Conservation (phyloP, 2,888 invertebrate species). For the Amblyjoppa proteus region DNA sequence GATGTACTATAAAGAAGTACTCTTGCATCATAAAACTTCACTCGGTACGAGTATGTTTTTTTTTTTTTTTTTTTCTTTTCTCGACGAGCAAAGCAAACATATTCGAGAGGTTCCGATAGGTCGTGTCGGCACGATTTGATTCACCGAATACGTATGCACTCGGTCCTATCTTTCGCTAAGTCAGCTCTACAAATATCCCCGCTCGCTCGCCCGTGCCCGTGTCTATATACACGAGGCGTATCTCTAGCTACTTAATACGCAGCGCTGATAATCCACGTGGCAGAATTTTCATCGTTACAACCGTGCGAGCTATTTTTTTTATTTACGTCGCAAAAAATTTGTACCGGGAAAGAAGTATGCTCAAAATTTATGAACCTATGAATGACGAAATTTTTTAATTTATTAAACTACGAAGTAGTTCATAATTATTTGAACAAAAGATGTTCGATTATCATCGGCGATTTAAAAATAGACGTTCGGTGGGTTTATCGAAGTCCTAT, state of each 20-base stretch:
- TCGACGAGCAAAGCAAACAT: not conserved
- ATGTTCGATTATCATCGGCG: too few species aligned
- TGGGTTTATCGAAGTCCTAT: too few species aligned
- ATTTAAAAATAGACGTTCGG: too few species aligned
- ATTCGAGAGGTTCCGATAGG: not conserved
- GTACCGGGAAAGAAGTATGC: not conserved
- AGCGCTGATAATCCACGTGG: not conserved
- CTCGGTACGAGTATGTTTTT: constrained; percentile 13
- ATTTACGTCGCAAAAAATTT: not conserved
- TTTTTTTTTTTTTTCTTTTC: not conserved
- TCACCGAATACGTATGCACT: not conserved
- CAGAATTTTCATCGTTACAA: not conserved
- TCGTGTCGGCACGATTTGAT: not conserved
- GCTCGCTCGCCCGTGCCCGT: constrained; percentile 14
- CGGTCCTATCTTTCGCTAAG: not conserved
- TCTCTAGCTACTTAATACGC: not conserved
- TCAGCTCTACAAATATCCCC: constrained; percentile 14
- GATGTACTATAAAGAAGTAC: constrained; percentile 13
- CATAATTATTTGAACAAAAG: too few species aligned
- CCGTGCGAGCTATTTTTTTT: not conserved
- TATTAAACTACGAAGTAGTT: too few species aligned
- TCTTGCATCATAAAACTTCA: constrained; percentile 24
- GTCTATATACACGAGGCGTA: not conserved
- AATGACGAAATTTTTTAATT: too few species aligned
- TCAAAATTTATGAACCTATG: not conserved